Percentiles rank a stretch among this genome's conserved stretches.
These are phyloP conservation scores for Stenolophus ochropezus DNA, from an alignment of 2,888 invertebrate species.

Conservation along the genomic window DNA sequence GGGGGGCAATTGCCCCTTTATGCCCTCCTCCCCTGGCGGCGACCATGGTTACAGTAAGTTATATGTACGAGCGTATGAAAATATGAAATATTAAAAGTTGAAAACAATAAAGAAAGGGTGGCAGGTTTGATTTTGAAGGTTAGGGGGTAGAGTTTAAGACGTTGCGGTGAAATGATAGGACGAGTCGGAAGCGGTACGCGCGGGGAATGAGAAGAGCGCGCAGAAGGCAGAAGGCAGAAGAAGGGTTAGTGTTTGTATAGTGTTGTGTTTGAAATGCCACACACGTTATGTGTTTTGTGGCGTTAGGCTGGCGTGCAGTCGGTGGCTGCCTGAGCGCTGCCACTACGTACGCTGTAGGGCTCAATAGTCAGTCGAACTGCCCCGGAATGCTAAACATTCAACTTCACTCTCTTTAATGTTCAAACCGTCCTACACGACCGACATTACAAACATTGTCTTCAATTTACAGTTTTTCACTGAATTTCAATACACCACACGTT, in stretches of 20 bases:
- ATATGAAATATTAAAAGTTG: no score
- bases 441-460: slow-evolving; percentile 28
- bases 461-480: slow-evolving; percentile 30
- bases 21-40: no score
- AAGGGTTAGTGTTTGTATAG: slow-evolving; percentile 1
- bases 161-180: not conserved
- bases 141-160: no score
- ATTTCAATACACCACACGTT: slow-evolving; percentile 28
- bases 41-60: no score
- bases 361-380: slow-evolving; percentile 32
- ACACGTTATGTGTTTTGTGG: slow-evolving; percentile 37
- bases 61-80: no score
- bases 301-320: slow-evolving; percentile 16
- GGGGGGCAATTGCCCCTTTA: no score
- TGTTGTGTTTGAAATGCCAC: slow-evolving; percentile 15
- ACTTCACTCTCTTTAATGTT: slow-evolving; percentile 44
- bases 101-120: no score
- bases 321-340: not conserved
- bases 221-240: not conserved
- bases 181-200: no score
- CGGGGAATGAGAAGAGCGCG: no score
- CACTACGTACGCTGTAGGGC: not conserved
- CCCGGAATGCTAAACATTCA: slow-evolving; percentile 33
- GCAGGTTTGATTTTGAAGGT: no score
- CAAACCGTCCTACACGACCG: not conserved